These are phyloP conservation scores for Heteromormyrus szaboi DNA, from an alignment of 2,797 vertebrate species.

Conservation along the genomic window DNA sequence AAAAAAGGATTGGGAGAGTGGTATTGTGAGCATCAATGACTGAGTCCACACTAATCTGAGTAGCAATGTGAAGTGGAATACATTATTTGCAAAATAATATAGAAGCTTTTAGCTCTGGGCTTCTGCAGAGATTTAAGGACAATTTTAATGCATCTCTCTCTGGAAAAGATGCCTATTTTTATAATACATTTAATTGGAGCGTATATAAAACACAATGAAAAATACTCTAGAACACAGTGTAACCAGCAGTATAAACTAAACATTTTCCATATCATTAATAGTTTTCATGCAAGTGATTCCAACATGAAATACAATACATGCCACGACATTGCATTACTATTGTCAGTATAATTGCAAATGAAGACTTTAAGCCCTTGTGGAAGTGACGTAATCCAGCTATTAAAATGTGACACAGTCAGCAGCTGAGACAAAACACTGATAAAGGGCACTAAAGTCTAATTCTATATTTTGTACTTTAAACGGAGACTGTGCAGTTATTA, in stretches of 20 bases:
- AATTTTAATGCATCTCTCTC: background rate
- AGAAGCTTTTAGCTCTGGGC: background rate
- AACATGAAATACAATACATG: background rate
- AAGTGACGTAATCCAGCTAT: background rate
- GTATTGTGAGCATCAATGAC: conserved; percentile 15
- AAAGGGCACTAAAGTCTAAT: background rate
- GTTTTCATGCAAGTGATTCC: background rate
- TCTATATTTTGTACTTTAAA: background rate
- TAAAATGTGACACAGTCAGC: background rate
- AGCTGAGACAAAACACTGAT: background rate
- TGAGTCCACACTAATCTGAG: conserved; percentile 5
- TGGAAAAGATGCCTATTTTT: background rate
- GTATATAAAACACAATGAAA: background rate
- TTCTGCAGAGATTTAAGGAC: background rate
- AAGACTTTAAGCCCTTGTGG: background rate
- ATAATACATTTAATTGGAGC: background rate
- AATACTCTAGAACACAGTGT: background rate
- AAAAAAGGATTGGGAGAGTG: background rate
- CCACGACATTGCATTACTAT: background rate
- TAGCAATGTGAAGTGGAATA: conserved; percentile 9
- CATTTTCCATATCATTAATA: background rate
- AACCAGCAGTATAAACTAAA: background rate
- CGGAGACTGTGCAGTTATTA: background rate
- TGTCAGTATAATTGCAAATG: background rate
- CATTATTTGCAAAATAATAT: conserved; percentile 15